Evolutionary conservation across 1,140 invertebrate species (phyloP), one percentile per base, ranked within the genome.

Genomic region (Diorhabda sublineata): DNA sequence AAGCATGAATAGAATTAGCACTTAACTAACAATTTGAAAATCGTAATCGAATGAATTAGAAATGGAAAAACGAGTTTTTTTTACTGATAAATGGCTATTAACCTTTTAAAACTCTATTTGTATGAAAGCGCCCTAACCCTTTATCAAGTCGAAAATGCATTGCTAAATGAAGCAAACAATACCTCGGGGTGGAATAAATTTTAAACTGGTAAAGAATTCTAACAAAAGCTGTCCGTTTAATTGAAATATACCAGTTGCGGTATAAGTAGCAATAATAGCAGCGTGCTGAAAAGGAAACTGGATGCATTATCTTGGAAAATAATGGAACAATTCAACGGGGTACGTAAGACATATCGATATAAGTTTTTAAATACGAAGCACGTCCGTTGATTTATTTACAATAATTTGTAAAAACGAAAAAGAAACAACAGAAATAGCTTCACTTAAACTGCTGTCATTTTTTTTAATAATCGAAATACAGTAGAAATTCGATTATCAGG

Each of bases 291-390:
- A 4, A 52, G 47, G 47, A 8, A 52, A 52, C 6, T 52, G 47
- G n/a, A 52, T n/a, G 47, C 47, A n/a, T 52, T 52, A 52, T 52
- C 47, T 52, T n/a, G 47, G n/a, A 52, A 52, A 52, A 52, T 52
- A 52, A 52, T 8, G 2, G 47, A 52, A n/a, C 26, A 26, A 26
- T 26, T 26, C 26, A 26, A 26, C 26, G 26, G 26, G 26, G 26
- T 26, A 26, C 26, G 26, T 26, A 26, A 26, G 26, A 26, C 26
- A 26, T 26, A 26, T 26, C 26, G 26, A 26, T 26, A 26, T 26
- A 26, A 26, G 26, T 26, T 26, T 26, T 26, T 26, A 26, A 26
- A 26, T 26, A 26, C 26, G 26, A 26, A 26, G 26, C 26, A 26
- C 26, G 26, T 26, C 26, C 26, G 1, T 26, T 26, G 26, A 26